Base-by-base conservation (phyloP, 2,797 vertebrate genomes). In the Peromyscus attwateri region DNA sequence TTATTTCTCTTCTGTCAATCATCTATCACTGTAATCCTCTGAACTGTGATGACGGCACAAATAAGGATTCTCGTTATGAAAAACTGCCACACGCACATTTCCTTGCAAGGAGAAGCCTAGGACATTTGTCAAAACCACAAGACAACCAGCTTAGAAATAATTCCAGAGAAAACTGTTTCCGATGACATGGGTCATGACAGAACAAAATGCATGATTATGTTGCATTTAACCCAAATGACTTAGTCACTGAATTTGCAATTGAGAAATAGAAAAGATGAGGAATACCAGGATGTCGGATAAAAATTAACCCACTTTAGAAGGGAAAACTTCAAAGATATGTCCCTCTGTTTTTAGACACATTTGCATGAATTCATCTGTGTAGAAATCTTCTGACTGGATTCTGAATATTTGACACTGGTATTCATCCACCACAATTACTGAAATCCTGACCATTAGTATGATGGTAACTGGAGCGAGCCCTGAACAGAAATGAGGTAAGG, bases 1-100 rank as follows among this genome's bases (percentile, higher is more conserved):
- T 55, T 40, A 95, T 97, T 97, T 97, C 76, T 95, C 27, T 95
- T 95, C 92, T 97, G 95, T 90, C 97, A 97, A 87, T 97, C 97
- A 98, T n/a, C 23, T 96, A 95, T 92, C 80, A 0, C 62, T 82
- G n/a, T 92, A 95, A 95, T 92, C 91, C 80, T 97, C 64, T 95
- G 89, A 96, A 96, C 87, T 95, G 79, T 89, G 83, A 97, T 96
- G 83, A 96, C 79, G 87, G 88, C 91, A 96, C 49, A 92, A 96
- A 70, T 49, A 94, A 31, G 13, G 19, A 88, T 21, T 92, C 57
- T 97, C 75, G 91, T 95, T 96, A 95, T 71, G 71, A 40, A 96
- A 97, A 97, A 75, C 64, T 95, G 60, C 55, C 88, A 92, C 76
- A 94, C 3, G 57, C 57, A 93, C 68, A 95, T 77, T 91, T 81